Base-by-base conservation (phyloP, 2,888 invertebrate genomes). In the Gryllus longicercus region DNA sequence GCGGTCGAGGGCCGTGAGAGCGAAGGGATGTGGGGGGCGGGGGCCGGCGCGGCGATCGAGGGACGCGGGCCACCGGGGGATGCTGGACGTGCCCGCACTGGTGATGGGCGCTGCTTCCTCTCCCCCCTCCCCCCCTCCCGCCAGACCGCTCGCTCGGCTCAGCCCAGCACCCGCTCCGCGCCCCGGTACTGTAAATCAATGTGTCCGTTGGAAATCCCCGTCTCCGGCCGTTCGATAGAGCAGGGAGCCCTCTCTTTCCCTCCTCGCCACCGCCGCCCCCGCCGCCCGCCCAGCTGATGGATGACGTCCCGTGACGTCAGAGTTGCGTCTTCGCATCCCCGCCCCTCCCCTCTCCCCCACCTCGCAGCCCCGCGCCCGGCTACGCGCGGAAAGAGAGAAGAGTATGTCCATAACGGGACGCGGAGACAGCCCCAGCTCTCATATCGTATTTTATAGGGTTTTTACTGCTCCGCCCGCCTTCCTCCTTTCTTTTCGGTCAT, bases 291-390 rank as follows among this genome's bases (percentile, higher is more conserved):
- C 63, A 63, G 63, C 63, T 63, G 63, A 63, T 63, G 63, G 63
- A 63, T 63, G 63, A 63, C 63, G 63, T 63, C 63, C n/a, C n/a
- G 63, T 63, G 63, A 63, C 63, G 63, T 63, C 63, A 63, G 63
- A 14, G 63, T 14, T 63, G 63, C 63, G 63, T 63, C 63, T 63
- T 63, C 63, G 14, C 63, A 5, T 63, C 16, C n/a, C n/a, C 63
- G 1, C 16, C 63, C 16, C 14, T 4, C 11, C 14, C n/a, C 63
- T 11, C 11, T 14, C 0, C 63, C 8, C n/a, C 63, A 2, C n/a
- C n/a, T 5, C 16, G 2, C 5, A 0, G 5, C 8, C 63, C 16
- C 2, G 3, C 63, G 5, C n/a, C 10, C n/a, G 16, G 16, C 63
- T 5, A 14, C 63, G 63, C 16, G 63, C 16, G 63, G 63, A 11